Base-by-base conservation (phyloP, 2,797 vertebrate species). In the Catharus ustulatus region DNA sequence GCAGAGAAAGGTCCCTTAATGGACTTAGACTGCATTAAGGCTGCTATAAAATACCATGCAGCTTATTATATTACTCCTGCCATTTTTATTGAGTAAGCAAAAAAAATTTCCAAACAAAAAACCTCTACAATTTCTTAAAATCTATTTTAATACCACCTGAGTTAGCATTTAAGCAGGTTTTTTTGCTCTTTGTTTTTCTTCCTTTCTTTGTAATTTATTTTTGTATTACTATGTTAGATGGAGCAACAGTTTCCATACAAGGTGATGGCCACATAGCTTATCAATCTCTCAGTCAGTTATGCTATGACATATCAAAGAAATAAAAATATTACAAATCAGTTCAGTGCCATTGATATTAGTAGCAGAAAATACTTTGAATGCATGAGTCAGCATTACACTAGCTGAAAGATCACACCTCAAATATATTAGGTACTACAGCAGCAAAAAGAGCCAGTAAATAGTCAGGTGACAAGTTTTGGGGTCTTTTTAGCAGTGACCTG, bases 21-120 rank as follows among this genome's bases (percentile, higher is more conserved):
- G 81, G 85, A 88, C 81, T 80, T 57, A 62, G 42, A 67, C 45
- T 92, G 29, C 67, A 93, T 83, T 91, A 91, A 93, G 88, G 29
- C 75, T 58, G 38, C 75, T 63, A 36, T 86, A 90, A 93, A 96
- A 86, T 75, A 73, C 78, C 27, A 27, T 75, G 12, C 10, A 72
- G 15, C 29, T 80, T 95, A 90, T 78, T 89, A 40, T 69, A 90
- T 87, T 91, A 67, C 15, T 87, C 29, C 34, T 94, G 54, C 40
- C 51, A 84, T 84, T 95, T 96, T 89, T 85, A 84, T 76, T 84
- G 79, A 91, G 54, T 48, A 91, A 83, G 62, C 22, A 85, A 92
- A 95, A 78, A 64, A 51, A 17, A 69, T 2, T 15, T 17, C n/a
- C 27, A 22, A 80, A 80, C 29, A 68, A 84, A 93, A 94, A 72